These are phyloP conservation scores for Eurystomus glaucurus DNA, from an alignment of 2,797 vertebrate species.

Conservation along the genomic window DNA sequence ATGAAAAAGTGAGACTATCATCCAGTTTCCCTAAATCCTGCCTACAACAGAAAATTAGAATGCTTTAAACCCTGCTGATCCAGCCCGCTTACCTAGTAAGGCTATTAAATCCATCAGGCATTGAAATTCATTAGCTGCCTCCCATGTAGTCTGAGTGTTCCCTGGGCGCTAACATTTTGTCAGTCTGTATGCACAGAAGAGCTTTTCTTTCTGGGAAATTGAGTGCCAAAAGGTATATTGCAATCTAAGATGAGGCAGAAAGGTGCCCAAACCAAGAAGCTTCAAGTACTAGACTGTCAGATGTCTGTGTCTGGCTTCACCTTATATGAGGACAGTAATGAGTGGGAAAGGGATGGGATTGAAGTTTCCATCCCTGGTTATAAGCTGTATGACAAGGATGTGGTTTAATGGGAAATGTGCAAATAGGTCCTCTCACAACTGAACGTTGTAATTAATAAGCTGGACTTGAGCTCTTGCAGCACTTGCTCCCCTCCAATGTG, in stretches of 20 bases:
- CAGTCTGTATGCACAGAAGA: neutral
- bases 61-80: constrained; percentile 38
- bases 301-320: neutral
- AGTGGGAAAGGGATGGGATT: neutral
- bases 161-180: neutral
- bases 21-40: constrained; percentile 27
- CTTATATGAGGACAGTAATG: neutral
- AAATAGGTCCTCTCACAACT: neutral
- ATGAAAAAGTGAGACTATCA: neutral
- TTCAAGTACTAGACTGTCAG: neutral
- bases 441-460: neutral
- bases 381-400: neutral
- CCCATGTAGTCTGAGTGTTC: neutral
- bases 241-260: neutral
- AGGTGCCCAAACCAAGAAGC: neutral
- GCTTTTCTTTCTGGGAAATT: neutral
- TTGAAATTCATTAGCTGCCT: constrained; percentile 50
- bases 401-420: neutral
- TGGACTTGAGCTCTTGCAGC: neutral
- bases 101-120: constrained; percentile 37
- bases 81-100: constrained; percentile 35
- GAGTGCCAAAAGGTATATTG: neutral
- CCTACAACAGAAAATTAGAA: constrained; percentile 6
- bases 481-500: neutral
- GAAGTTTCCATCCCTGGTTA: neutral